These are phyloP conservation scores for Chymomyza costata DNA, from an alignment of 1,140 invertebrate species.

Conservation along the genomic window DNA sequence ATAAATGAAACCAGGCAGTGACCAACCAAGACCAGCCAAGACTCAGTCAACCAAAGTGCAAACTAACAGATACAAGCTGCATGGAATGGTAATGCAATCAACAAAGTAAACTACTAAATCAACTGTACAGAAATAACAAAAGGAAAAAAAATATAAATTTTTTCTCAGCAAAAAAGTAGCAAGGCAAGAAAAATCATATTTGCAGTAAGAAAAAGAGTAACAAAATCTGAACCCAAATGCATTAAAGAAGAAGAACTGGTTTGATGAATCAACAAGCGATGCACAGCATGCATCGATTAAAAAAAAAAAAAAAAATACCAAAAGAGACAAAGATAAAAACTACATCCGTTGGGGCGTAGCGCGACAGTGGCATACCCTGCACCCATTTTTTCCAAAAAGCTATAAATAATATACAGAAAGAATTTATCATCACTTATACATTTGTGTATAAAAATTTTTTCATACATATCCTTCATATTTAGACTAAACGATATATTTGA, in stretches of 20 bases:
- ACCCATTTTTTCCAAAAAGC: no score
- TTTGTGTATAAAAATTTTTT: no score
- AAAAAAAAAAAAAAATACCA: no score
- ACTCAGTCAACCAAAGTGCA: no score
- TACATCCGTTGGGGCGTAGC: no score
- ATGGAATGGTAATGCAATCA: conserved; percentile 13
- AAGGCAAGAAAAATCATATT: conserved; percentile 36
- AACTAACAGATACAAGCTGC: neutral
- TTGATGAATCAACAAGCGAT: conserved; percentile 33
- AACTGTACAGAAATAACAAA: conserved; percentile 29
- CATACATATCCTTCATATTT: no score
- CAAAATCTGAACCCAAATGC: conserved; percentile 38
- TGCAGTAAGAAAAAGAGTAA: no score
- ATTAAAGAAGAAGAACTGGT: conserved; percentile 39
- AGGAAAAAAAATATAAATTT: conserved; percentile 3
- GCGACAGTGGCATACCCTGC: no score
- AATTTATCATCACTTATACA: no score
- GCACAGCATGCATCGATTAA: neutral
- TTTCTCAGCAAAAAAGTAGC: conserved; percentile 35
- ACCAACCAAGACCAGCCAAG: neutral
- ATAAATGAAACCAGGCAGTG: conserved; percentile 35
- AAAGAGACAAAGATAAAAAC: no score
- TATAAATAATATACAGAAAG: no score
- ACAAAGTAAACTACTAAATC: conserved; percentile 37
- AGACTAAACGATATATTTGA: no score